Evolutionary conservation across 2,113 vertebrate species (phyloP).

Genomic region (Psilopsiagon aymara): DNA sequence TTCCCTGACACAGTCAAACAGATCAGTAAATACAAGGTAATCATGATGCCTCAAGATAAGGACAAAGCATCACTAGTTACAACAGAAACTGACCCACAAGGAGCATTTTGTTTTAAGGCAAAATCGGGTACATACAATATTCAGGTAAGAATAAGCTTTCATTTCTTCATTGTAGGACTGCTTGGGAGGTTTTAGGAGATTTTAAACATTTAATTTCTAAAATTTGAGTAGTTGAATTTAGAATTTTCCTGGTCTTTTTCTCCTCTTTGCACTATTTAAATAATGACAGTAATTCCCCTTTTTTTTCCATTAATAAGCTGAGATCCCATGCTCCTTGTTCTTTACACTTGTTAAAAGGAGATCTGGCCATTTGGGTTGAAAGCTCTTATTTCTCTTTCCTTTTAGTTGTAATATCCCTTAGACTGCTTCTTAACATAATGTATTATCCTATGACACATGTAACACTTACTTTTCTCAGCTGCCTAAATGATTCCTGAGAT

Average conservation of each 20-base stretch:
- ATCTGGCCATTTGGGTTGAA: background rate
- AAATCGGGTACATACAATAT: constrained; percentile 88
- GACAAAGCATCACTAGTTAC: constrained; percentile 79
- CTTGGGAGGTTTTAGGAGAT: background rate
- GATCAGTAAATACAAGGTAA: constrained; percentile 89
- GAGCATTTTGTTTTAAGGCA: constrained; percentile 94
- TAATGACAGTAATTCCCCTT: background rate
- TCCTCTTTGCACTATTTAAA: background rate
- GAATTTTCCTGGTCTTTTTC: background rate
- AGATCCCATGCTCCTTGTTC: background rate
- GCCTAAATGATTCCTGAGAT: background rate
- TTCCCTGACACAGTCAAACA: constrained; percentile 92
- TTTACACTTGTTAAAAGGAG: background rate
- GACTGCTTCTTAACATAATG: background rate
- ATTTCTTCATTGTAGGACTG: background rate
- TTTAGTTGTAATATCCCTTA: background rate
- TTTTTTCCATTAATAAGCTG: background rate
- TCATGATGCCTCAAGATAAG: constrained; percentile 82
- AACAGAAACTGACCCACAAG: constrained; percentile 86
- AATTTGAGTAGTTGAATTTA: background rate
- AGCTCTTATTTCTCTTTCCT: background rate
- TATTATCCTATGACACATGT: background rate
- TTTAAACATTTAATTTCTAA: background rate
- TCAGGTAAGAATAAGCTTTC: constrained; percentile 76
- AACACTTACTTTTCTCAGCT: background rate